These are phyloP conservation scores for Scomber colias DNA, from an alignment of 2,113 vertebrate genomes.

Conservation along the genomic window DNA sequence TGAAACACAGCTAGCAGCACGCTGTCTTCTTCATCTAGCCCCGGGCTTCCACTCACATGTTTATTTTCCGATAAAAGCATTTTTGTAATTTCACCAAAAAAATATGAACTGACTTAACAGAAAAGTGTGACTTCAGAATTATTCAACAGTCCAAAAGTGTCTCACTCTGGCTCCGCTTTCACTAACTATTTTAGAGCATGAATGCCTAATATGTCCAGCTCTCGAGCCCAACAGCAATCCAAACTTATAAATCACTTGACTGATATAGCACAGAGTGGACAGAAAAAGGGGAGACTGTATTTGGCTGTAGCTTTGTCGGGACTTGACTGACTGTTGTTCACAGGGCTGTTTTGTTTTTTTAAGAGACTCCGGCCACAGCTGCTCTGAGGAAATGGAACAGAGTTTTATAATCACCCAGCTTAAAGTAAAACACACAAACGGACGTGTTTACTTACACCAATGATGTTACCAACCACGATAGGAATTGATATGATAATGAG, in stretches of 20 bases:
- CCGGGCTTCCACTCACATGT: slow-evolving; percentile 50
- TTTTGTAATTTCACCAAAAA: slow-evolving; percentile 36
- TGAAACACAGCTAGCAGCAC: slow-evolving; percentile 70
- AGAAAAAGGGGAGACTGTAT: slow-evolving; percentile 79
- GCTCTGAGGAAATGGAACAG: slow-evolving; percentile 73
- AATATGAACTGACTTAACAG: slow-evolving; percentile 1
- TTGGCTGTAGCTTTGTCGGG: slow-evolving; percentile 86
- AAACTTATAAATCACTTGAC: slow-evolving; percentile 71
- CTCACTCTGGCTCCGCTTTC: slow-evolving; percentile 38
- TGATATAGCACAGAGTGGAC: slow-evolving; percentile 74
- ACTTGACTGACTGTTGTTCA: slow-evolving; percentile 87
- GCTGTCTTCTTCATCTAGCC: slow-evolving; percentile 65
- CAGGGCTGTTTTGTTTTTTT: slow-evolving; percentile 89
- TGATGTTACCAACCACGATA: slow-evolving; percentile 54
- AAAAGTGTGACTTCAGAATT: slow-evolving; percentile 33
- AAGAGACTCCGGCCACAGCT: slow-evolving; percentile 88
- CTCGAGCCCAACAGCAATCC: slow-evolving; percentile 54
- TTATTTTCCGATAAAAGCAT: slow-evolving; percentile 53
- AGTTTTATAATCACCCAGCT: slow-evolving; percentile 60
- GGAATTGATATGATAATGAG: slow-evolving; percentile 73
- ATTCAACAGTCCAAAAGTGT: slow-evolving; percentile 43
- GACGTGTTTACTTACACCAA: slow-evolving; percentile 70
- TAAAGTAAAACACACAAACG: slow-evolving; percentile 54
- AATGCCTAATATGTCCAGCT: slow-evolving; percentile 69
- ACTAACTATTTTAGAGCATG: slow-evolving; percentile 47